Base-by-base conservation (phyloP, 37 sponge, comb jelly and placozoan species). In the Beroe ovata region DNA sequence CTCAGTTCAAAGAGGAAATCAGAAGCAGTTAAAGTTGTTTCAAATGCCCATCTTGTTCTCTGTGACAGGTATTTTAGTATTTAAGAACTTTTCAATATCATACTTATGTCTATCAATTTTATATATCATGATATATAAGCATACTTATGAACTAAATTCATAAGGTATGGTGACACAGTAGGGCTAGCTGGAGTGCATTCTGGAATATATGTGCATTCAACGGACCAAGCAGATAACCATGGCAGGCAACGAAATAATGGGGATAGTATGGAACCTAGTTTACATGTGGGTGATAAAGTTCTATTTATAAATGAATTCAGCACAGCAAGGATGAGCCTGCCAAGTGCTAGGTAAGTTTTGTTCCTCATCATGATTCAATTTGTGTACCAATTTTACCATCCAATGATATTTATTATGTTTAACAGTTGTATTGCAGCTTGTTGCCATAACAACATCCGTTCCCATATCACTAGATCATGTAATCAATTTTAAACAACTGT, bases 91-190 rank as follows among this genome's bases (percentile, higher is more conserved):
- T 23, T 14, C 26, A n/a, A 63, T n/a, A 19, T 63, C 8, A 63
- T 23, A 23, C 64, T 23, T n/a, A n/a, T n/a, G n/a, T n/a, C n/a
- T n/a, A n/a, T n/a, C n/a, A n/a, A n/a, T n/a, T n/a, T n/a, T n/a
- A n/a, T n/a, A n/a, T n/a, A n/a, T n/a, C n/a, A n/a, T n/a, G n/a
- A n/a, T n/a, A n/a, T n/a, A n/a, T n/a, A n/a, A n/a, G n/a, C n/a
- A n/a, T n/a, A n/a, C n/a, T 63, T n/a, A 63, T 63, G 64, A 63
- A 23, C 25, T n/a, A n/a, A n/a, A n/a, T n/a, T n/a, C n/a, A n/a
- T 20, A 42, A 77, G 84, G 47, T 40, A 77, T 77, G 84, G 84
- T 4, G 84, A 77, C 84, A 77, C 84, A 77, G 84, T 77, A 1
- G 84, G 84, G 6, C 23, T 77, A 22, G 84, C 84, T 21, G 54